These are phyloP conservation scores for Larimichthys crocea DNA, from an alignment of 2,113 vertebrate species.

Conservation along the genomic window DNA sequence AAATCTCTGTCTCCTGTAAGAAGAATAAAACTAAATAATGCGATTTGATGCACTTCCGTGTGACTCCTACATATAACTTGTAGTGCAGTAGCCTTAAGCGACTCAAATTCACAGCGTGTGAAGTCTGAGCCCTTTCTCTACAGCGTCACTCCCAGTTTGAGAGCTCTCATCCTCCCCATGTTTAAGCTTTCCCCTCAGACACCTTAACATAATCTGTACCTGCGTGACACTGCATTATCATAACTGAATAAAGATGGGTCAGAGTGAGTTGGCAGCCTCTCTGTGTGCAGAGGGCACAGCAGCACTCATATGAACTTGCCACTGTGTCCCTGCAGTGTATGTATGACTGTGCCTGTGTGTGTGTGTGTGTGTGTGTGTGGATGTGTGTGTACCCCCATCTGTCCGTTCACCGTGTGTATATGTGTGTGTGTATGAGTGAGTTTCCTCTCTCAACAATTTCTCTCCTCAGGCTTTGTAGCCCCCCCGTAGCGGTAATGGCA, in stretches of 20 bases:
- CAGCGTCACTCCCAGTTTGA: constrained; percentile 11
- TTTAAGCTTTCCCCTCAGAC: constrained; percentile 50
- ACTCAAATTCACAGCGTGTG: constrained; percentile 6
- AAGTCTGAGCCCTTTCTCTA: neutral
- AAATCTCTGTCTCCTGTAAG: neutral
- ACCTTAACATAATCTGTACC: constrained; percentile 59
- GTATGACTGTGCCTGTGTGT: neutral
- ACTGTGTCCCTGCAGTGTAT: constrained; percentile 27
- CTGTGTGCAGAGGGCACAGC: constrained; percentile 43
- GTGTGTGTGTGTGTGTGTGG: constrained; percentile 28
- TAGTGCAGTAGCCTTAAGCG: neutral
- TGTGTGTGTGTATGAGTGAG: constrained; percentile 3
- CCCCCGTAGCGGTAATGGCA: constrained; percentile 55
- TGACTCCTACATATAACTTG: neutral
- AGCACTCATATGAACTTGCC: constrained; percentile 42
- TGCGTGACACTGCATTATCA: constrained; percentile 73
- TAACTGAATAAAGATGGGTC: constrained; percentile 79
- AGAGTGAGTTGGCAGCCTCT: constrained; percentile 46
- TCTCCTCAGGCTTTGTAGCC: constrained; percentile 43
- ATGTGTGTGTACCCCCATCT: constrained; percentile 49
- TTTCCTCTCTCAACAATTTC: constrained; percentile 7
- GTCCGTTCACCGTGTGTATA: constrained; percentile 3
- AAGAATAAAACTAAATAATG: neutral
- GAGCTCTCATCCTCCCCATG: constrained; percentile 46
- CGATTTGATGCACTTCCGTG: neutral